Conservation (phyloP, 2,113 vertebrate genomes). For the Diphyllodes magnificus region DNA sequence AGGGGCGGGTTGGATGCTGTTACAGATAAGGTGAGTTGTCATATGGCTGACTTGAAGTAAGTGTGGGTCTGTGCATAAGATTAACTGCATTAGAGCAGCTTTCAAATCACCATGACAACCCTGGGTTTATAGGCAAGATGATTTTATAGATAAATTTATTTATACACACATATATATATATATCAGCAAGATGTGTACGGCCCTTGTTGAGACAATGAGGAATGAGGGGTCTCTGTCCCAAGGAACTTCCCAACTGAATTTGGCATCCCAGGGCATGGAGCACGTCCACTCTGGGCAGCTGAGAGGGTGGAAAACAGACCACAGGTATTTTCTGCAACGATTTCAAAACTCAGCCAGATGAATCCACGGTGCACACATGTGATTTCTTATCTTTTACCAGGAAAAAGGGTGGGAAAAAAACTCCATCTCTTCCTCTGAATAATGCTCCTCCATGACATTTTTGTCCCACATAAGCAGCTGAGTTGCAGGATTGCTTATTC, state of each 20-base stretch:
- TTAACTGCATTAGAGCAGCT: conserved; percentile 31
- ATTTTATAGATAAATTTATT: neutral
- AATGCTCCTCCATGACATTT: neutral
- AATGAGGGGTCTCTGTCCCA: neutral
- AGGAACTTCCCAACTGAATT: neutral
- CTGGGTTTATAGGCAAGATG: neutral
- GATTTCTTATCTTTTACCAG: neutral
- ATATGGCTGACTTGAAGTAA: neutral
- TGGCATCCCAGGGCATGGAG: neutral
- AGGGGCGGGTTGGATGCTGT: neutral
- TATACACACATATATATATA: neutral
- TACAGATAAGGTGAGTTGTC: neutral
- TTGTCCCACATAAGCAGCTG: neutral
- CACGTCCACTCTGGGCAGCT: neutral
- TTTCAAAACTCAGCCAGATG: neutral
- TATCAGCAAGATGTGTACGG: neutral
- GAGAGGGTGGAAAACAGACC: neutral
- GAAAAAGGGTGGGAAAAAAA: neutral
- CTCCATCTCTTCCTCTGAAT: neutral
- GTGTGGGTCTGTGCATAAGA: neutral
- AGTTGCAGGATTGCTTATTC: neutral
- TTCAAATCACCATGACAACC: conserved; percentile 48
- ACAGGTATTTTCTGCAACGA: neutral
- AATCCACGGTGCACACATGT: neutral
- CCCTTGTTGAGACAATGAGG: neutral